A percentile compares a stretch with the other conserved stretches of the same genome.
phyloP scores from a whole-genome alignment of 2,888 invertebrate genomes.

The Rotaria sp. region DNA sequence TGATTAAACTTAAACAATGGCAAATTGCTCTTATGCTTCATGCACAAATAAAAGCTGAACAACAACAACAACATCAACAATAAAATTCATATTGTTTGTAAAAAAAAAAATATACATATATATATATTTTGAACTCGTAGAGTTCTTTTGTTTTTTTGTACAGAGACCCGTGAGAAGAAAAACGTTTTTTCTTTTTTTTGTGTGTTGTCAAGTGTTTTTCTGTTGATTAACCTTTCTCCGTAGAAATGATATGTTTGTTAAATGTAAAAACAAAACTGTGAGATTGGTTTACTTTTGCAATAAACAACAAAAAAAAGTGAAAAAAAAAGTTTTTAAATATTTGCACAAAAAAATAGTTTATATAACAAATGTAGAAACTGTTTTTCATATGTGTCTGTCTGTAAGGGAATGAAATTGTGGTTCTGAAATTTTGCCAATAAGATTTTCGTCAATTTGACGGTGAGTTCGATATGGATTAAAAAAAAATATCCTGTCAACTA shows the following conservation, averaged over 20 bases:
- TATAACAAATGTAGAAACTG: too few relatives aligned
- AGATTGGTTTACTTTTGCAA: neutral
- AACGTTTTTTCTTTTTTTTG: neutral
- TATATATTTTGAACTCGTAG: conserved; percentile 14
- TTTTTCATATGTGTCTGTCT: too few relatives aligned
- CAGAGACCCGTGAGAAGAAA: conserved; percentile 7
- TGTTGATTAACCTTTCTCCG: neutral
- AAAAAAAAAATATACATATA: neutral
- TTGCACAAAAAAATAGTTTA: neutral
- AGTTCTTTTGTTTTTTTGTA: conserved; percentile 6
- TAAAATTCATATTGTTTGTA: neutral
- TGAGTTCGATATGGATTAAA: too few relatives aligned
- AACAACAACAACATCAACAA: neutral
- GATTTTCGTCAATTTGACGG: too few relatives aligned
- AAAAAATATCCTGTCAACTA: too few relatives aligned
- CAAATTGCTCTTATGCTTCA: neutral
- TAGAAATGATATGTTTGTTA: neutral
- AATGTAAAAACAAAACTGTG: neutral
- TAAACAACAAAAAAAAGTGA: neutral
- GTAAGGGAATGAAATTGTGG: too few relatives aligned
- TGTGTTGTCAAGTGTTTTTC: neutral
- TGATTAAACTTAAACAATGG: conserved; percentile 21
- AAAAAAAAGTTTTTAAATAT: too few relatives aligned
- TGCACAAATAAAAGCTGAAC: conserved; percentile 7
- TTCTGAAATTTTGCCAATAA: too few relatives aligned